Evolutionary conservation across 1,140 invertebrate species (phyloP).

Genomic region (Pseudomyrmex sp.): DNA sequence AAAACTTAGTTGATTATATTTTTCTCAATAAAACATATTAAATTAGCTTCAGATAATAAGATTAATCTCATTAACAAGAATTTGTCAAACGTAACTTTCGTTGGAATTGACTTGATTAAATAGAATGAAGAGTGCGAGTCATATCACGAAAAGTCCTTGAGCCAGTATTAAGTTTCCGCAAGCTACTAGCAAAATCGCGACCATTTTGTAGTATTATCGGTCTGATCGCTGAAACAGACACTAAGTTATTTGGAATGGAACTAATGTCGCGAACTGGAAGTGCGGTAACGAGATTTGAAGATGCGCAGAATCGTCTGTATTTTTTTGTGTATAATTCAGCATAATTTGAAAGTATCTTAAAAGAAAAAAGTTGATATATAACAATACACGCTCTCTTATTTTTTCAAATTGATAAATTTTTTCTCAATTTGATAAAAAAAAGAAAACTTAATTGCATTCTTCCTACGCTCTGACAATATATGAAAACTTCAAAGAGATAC

Average conservation of each 20-base stretch:
- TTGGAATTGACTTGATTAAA: neutral
- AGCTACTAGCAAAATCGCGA: constrained; percentile 29
- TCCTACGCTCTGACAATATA: too few species aligned
- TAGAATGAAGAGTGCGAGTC: neutral
- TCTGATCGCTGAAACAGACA: constrained; percentile 53
- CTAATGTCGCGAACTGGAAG: constrained; percentile 55
- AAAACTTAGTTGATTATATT: neutral
- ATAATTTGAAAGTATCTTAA: constrained; percentile 35
- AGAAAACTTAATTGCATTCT: neutral
- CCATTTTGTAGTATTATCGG: constrained; percentile 35
- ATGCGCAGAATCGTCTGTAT: constrained; percentile 29
- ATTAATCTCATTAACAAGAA: too few species aligned
- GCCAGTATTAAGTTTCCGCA: constrained; percentile 3
- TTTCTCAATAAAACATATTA: neutral
- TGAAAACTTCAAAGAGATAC: too few species aligned
- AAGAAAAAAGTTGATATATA: neutral
- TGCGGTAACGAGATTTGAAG: constrained; percentile 64
- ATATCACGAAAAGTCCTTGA: constrained; percentile 14
- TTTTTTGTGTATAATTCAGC: constrained; percentile 10
- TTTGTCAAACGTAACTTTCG: too few species aligned
- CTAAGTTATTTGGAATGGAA: constrained; percentile 66
- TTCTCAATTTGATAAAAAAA: neutral
- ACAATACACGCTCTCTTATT: neutral
- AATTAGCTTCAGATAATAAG: too few species aligned
- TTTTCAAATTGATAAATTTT: neutral